phyloP scores from a whole-genome alignment of 2,113 vertebrate genomes.

The Stigmatopora argus region DNA sequence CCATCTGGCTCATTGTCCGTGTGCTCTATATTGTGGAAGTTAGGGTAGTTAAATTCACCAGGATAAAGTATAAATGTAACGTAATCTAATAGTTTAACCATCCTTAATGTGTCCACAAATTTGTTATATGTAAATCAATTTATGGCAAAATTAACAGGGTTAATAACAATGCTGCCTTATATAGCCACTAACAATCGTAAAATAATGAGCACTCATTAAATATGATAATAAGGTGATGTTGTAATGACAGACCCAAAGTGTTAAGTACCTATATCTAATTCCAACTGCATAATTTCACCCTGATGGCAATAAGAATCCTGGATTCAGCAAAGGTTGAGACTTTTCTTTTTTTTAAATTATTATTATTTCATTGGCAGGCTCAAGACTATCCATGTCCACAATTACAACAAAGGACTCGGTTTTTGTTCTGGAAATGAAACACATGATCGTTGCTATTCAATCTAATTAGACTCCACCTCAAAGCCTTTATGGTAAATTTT shows the following conservation, averaged over 20 bases:
- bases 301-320: slow-evolving; percentile 17
- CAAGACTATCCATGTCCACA: slow-evolving; percentile 38
- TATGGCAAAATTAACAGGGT: no score
- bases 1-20: no score
- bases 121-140: no score
- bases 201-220: slow-evolving; percentile 32
- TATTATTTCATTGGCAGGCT: neutral
- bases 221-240: slow-evolving; percentile 21
- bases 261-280: slow-evolving; percentile 23
- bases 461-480: slow-evolving; percentile 51
- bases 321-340: slow-evolving; percentile 17
- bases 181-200: slow-evolving; percentile 25
- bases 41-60: no score
- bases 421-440: slow-evolving; percentile 44
- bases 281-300: slow-evolving; percentile 20
- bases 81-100: neutral
- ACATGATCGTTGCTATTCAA: slow-evolving; percentile 39
- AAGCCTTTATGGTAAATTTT: slow-evolving; percentile 42
- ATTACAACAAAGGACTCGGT: slow-evolving; percentile 35
- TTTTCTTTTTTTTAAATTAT: slow-evolving; percentile 1
- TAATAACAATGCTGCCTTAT: no score
- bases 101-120: no score
- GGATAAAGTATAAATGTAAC: neutral
- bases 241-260: slow-evolving; percentile 20
- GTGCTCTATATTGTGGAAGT: no score